These are phyloP conservation scores for Turritopsis rubra DNA, from an alignment of 30 jellyfish, hydroid and myxozoan species.

Conservation along the genomic window DNA sequence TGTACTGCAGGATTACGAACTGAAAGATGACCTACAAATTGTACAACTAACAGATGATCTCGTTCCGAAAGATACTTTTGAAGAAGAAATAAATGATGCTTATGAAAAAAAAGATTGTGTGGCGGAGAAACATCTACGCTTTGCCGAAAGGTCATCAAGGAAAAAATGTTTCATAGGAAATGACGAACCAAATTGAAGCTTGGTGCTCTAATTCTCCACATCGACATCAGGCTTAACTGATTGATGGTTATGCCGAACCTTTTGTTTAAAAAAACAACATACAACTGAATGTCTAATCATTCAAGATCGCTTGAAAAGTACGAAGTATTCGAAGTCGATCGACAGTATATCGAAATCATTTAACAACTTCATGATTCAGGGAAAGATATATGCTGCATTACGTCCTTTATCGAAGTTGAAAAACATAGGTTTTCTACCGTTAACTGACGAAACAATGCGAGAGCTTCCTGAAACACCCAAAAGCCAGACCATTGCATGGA, in stretches of 20 bases:
- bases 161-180: not conserved
- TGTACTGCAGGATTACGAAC: no score
- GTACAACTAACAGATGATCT: no score
- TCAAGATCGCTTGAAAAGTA: not conserved
- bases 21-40: no score
- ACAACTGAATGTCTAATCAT: not conserved
- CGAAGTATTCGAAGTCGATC: not conserved
- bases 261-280: not conserved
- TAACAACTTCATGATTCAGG: not conserved
- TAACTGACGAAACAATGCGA: not conserved
- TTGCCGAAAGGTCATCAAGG: not conserved
- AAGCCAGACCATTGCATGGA: no score
- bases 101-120: not conserved
- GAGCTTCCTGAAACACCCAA: not conserved
- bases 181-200: not conserved
- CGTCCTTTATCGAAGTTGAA: not conserved
- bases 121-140: not conserved
- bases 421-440: not conserved
- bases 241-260: not conserved
- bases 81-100: not conserved
- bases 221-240: not conserved
- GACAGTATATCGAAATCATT: not conserved
- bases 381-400: not conserved
- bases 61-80: no score
- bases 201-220: not conserved